Evolutionary conservation across 2,888 invertebrate species (phyloP).

Genomic region (Rhabditophanes sp.): DNA sequence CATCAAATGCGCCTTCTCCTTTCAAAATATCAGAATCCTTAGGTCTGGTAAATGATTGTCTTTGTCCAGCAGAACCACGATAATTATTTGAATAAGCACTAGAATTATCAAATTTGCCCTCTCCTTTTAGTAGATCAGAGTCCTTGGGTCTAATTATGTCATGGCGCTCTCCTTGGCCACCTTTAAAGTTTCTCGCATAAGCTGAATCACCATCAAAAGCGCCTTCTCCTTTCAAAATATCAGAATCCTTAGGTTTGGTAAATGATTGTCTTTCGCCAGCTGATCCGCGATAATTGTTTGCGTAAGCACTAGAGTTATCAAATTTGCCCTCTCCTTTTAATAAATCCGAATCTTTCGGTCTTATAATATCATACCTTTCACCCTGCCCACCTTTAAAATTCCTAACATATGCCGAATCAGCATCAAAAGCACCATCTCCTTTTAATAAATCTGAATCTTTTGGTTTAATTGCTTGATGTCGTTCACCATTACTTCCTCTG

Average conservation of each 20-base stretch:
- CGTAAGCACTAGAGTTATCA: no score
- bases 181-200: no score
- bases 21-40: conserved; percentile 6
- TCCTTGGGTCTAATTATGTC: conserved; percentile 3
- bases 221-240: conserved; percentile 10
- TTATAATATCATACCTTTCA: conserved; percentile 10
- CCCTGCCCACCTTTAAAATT: no score
- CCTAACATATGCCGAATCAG: no score
- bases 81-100: conserved; percentile 6
- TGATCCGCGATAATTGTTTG: no score
- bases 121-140: conserved; percentile 7
- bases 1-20: conserved; percentile 12
- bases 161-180: neutral
- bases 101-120: conserved; percentile 5
- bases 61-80: conserved; percentile 1
- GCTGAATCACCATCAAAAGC: conserved; percentile 6
- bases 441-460: conserved; percentile 6
- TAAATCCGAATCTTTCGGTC: conserved; percentile 14
- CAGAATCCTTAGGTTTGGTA: conserved; percentile 8
- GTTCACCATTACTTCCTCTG: no score
- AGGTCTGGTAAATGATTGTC: conserved; percentile 6
- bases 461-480: no score
- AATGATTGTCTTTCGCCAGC: conserved; percentile 10
- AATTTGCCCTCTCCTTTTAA: conserved; percentile 11
- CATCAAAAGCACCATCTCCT: conserved; percentile 4